A percentile compares a stretch with the other conserved stretches of the same genome.
Conservation (phyloP, 2,797 vertebrate genomes). For the Streptopelia turtur region DNA sequence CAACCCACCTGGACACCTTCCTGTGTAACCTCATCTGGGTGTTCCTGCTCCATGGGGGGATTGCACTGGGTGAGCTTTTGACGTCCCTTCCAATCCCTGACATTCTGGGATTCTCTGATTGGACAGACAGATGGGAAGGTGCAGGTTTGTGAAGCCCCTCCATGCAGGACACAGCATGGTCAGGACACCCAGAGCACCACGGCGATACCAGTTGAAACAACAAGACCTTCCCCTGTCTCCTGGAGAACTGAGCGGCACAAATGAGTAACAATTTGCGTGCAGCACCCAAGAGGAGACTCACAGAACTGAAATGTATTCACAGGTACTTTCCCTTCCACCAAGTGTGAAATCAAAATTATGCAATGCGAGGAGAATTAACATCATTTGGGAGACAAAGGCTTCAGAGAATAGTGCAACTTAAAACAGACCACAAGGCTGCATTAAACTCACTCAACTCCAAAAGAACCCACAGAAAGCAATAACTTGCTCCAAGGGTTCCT, state of each 20-base stretch:
- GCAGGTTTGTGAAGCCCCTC: neutral
- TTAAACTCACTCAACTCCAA: neutral
- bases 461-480: neutral
- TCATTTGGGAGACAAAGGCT: neutral
- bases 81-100: too few species aligned
- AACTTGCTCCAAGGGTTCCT: neutral
- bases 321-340: neutral
- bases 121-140: neutral
- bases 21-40: too few species aligned
- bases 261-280: neutral
- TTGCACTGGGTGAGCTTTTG: too few species aligned
- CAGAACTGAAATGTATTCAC: neutral
- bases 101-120: neutral
- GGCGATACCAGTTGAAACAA: neutral
- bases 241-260: neutral
- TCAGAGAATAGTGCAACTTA: neutral
- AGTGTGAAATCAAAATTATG: neutral
- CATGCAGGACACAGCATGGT: neutral
- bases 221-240: neutral
- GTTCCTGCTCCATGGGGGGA: too few species aligned
- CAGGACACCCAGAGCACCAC: neutral
- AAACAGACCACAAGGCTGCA: slow-evolving; percentile 30
- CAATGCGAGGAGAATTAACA: neutral
- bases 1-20: too few species aligned
- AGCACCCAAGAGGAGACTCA: neutral